Conservation (phyloP, 2,113 vertebrate species). For the Conger conger region DNA sequence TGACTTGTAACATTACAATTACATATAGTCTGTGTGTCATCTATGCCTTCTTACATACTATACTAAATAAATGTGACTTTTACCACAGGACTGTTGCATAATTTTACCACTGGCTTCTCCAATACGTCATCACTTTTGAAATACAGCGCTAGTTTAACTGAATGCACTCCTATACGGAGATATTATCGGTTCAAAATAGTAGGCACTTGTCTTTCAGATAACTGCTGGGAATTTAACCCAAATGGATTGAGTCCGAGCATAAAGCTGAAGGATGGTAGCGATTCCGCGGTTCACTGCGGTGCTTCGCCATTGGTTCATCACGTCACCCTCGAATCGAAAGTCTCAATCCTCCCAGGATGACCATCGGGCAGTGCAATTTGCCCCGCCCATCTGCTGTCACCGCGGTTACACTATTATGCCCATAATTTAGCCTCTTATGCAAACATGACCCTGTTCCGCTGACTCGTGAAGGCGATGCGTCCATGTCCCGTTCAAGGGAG, state of each 20-base stretch:
- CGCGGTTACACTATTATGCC: constrained; percentile 52
- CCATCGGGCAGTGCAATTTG: constrained; percentile 4
- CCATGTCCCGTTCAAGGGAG: constrained; percentile 34
- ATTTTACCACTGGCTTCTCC: too few relatives aligned
- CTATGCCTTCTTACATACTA: too few relatives aligned
- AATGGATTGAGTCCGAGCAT: neutral
- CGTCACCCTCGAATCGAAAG: neutral
- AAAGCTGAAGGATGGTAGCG: neutral
- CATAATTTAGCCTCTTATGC: constrained; percentile 69
- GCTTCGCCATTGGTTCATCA: neutral
- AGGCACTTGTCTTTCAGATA: neutral
- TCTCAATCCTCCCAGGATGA: constrained; percentile 31
- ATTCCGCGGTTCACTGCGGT: neutral
- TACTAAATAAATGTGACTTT: too few relatives aligned
- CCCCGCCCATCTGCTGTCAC: constrained; percentile 29
- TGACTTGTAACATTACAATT: too few relatives aligned
- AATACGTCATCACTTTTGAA: neutral
- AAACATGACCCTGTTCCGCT: constrained; percentile 57
- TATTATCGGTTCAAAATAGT: neutral
- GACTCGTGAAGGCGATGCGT: constrained; percentile 45
- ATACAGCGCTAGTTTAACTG: neutral
- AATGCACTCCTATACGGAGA: neutral
- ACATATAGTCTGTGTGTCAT: too few relatives aligned
- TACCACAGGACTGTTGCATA: too few relatives aligned
- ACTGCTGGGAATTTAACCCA: neutral